Percentiles rank a stretch among this genome's conserved stretches.
These are phyloP conservation scores for Orthosia gracilis DNA, from an alignment of 2,888 invertebrate genomes.

Conservation along the genomic window DNA sequence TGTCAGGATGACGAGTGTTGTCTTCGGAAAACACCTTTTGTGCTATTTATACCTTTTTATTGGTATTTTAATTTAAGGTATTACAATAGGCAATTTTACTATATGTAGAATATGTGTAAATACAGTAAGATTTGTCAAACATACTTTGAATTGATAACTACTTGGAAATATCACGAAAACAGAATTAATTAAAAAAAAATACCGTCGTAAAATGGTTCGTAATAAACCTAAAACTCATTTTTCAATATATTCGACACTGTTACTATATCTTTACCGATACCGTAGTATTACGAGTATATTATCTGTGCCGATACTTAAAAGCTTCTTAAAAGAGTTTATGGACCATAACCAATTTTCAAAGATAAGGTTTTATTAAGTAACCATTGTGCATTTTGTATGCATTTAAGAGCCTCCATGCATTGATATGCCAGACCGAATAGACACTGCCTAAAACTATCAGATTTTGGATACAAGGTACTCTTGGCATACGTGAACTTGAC, in stretches of 20 bases:
- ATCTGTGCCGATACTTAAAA: constrained; percentile 2
- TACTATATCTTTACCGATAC: neutral
- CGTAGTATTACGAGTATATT: too few species aligned
- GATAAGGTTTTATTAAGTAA: constrained; percentile 3
- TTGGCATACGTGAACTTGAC: too few species aligned
- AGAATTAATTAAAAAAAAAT: too few species aligned
- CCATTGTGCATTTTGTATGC: constrained; percentile 8
- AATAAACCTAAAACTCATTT: neutral
- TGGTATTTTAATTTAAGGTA: too few species aligned
- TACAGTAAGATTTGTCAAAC: too few species aligned
- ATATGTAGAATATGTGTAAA: too few species aligned
- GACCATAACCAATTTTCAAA: neutral
- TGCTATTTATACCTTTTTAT: too few species aligned
- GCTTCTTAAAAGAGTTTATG: constrained; percentile 5
- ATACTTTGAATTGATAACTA: neutral
- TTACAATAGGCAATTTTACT: neutral
- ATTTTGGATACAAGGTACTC: too few species aligned
- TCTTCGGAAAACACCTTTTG: neutral
- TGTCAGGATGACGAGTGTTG: neutral
- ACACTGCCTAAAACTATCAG: neutral
- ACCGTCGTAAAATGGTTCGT: neutral
- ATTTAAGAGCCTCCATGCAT: neutral
- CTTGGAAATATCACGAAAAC: neutral
- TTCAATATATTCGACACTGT: neutral
- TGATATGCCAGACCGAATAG: neutral